Conservation (phyloP, 2,797 vertebrate species). For the Xenentodon cancila region DNA sequence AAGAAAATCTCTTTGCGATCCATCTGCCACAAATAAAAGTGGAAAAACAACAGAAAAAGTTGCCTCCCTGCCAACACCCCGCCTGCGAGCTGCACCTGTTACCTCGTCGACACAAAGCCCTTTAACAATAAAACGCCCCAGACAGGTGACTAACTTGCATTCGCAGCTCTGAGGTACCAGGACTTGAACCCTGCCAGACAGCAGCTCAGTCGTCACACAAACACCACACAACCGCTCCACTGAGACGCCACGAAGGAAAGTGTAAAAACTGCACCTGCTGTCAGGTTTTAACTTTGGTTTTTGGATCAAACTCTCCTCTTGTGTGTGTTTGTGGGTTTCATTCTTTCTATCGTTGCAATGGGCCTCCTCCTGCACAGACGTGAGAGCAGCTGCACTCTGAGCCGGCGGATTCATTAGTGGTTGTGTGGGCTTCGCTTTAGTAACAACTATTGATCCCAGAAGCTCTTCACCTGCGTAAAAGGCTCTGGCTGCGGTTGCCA, state of each 20-base stretch:
- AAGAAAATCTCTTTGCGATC: too few species aligned
- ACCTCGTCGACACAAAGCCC: constrained; percentile 9
- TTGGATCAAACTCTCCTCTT: background rate
- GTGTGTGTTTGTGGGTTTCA: too few species aligned
- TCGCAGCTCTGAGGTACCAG: too few species aligned
- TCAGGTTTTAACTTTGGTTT: background rate
- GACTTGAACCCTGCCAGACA: constrained; percentile 40
- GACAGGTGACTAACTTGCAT: constrained; percentile 55
- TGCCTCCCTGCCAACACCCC: background rate
- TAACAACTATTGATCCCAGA: constrained; percentile 75
- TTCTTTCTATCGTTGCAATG: too few species aligned
- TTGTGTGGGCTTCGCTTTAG: constrained; percentile 66
- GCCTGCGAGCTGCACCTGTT: constrained; percentile 41
- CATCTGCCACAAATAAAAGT: background rate
- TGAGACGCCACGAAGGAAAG: background rate
- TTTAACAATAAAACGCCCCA: constrained; percentile 28
- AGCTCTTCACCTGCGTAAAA: constrained; percentile 59
- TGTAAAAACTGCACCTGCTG: too few species aligned
- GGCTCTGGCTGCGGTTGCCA: constrained; percentile 50
- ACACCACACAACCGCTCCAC: constrained; percentile 36
- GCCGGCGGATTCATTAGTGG: constrained; percentile 79
- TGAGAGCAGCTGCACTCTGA: constrained; percentile 20
- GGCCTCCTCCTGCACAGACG: constrained; percentile 6
- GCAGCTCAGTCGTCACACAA: constrained; percentile 6
- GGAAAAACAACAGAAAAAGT: background rate